Evolutionary conservation across 2,888 invertebrate genomes (phyloP), one percentile per base, ranked within the genome.

Genomic region (Troides oblongomaculatus): DNA sequence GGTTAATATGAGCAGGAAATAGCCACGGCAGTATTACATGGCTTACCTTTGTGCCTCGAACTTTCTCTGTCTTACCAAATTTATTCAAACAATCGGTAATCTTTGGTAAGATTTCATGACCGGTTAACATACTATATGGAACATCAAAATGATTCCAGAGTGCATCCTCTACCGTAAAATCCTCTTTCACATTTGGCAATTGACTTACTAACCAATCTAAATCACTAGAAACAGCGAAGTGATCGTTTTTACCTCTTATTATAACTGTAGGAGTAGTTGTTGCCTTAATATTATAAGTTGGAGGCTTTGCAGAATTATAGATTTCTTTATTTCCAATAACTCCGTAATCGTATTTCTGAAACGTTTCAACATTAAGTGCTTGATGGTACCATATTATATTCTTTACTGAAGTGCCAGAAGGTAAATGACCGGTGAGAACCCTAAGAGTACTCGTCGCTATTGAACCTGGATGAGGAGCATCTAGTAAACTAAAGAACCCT

Each of bases 301-400:
- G 87, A 0, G 87, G 83, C 0, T 39, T 56, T 0, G 21, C n/a
- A 0, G 74, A 74, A 0, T 78, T 75, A 62, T 88, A 88, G 7
- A 64, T 17, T 4, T 64, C 64, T 60, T 81, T 25, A 71, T 87
- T 88, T 14, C 72, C 56, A 0, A 1, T 30, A 1, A 56, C 17
- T 0, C 87, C 84, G 70, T 85, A 83, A 59, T 88, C 84, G 68
- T 78, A 88, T 2, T 77, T 71, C 0, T 75, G 72, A 71, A 87
- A 88, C 2, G 50, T 72, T 25, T 72, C 73, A 0, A 73, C 72
- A 1, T 62, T 12, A 3, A 76, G 69, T 5, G 81, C 74, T 71
- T 87, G 86, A 1, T 73, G 71, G 62, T 77, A 79, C 68, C 86
- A 84, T 0, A 77, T 69, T 14, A 86, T 63, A 39, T 80, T 82